phyloP scores from a whole-genome alignment of 2,113 vertebrate species.

The Gorsachius goisagi region DNA sequence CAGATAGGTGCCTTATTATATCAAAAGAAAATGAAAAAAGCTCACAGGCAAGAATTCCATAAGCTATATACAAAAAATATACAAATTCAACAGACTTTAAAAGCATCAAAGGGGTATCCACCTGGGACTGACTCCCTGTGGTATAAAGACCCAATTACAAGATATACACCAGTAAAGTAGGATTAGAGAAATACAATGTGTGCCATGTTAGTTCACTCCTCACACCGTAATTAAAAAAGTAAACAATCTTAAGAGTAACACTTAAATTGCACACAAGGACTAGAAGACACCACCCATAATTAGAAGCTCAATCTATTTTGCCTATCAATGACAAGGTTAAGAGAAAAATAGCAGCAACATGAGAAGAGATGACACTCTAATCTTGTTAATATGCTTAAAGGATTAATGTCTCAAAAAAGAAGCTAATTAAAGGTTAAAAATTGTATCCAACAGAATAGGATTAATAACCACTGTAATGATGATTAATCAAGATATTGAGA shows the following conservation, averaged over 20 bases:
- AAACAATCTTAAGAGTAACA: neutral
- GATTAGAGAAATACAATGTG: neutral
- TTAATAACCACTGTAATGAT: neutral
- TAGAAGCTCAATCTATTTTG: neutral
- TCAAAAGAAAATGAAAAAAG: neutral
- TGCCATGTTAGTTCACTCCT: neutral
- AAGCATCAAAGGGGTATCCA: neutral
- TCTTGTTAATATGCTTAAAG: neutral
- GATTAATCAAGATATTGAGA: neutral
- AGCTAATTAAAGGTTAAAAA: neutral
- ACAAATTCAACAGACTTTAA: neutral
- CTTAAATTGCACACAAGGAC: neutral
- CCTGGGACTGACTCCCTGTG: neutral
- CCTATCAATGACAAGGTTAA: neutral
- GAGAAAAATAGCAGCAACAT: neutral
- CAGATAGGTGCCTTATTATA: neutral
- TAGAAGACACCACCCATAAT: neutral
- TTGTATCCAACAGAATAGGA: neutral
- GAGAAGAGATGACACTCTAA: neutral
- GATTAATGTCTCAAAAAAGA: neutral
- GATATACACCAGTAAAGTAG: neutral
- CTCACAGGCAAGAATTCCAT: neutral
- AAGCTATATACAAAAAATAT: neutral
- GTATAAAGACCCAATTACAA: neutral
- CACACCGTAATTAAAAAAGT: neutral